phyloP scores from a whole-genome alignment of 2,113 vertebrate genomes.

The Rattus norvegicus region DNA sequence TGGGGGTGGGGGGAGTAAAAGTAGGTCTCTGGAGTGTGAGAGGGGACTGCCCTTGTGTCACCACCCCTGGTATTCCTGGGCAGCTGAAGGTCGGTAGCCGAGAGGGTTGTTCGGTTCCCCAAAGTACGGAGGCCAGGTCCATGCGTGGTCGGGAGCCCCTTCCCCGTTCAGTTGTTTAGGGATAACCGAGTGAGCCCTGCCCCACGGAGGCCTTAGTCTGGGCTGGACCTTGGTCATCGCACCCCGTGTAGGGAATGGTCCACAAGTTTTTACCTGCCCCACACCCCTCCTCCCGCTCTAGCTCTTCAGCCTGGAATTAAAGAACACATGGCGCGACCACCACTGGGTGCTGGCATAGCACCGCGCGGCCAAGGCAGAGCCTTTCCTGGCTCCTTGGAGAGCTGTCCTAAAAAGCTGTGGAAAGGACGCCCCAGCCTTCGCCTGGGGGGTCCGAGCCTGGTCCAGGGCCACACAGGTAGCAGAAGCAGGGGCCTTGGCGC shows the following conservation, averaged over 20 bases:
- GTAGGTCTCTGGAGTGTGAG: not conserved
- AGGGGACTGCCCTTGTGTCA: not conserved
- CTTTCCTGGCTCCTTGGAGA: not conserved
- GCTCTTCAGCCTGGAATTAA: slow-evolving; percentile 40
- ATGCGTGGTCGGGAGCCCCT: not conserved
- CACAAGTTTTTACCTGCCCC: slow-evolving; percentile 67
- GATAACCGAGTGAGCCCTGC: not conserved
- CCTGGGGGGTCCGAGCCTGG: slow-evolving; percentile 69
- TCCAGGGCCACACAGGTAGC: slow-evolving; percentile 97
- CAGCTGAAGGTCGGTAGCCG: not conserved
- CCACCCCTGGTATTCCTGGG: not conserved
- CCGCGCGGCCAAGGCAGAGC: not conserved
- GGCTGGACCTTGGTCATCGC: not conserved
- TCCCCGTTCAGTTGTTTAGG: not conserved
- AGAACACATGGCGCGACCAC: slow-evolving; percentile 50
- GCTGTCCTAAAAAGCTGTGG: slow-evolving; percentile 23
- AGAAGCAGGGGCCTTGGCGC: slow-evolving; percentile 86
- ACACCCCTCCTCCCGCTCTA: slow-evolving; percentile 7
- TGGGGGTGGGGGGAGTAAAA: not conserved
- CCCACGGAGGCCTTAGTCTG: not conserved
- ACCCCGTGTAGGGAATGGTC: slow-evolving; percentile 37
- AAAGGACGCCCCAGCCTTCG: slow-evolving; percentile 60
- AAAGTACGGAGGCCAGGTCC: slow-evolving; percentile 17
- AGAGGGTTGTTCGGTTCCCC: not conserved
- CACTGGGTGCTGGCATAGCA: not conserved